Base-by-base conservation (phyloP, 2,113 vertebrate species). In the Grammomys dolichurus region DNA sequence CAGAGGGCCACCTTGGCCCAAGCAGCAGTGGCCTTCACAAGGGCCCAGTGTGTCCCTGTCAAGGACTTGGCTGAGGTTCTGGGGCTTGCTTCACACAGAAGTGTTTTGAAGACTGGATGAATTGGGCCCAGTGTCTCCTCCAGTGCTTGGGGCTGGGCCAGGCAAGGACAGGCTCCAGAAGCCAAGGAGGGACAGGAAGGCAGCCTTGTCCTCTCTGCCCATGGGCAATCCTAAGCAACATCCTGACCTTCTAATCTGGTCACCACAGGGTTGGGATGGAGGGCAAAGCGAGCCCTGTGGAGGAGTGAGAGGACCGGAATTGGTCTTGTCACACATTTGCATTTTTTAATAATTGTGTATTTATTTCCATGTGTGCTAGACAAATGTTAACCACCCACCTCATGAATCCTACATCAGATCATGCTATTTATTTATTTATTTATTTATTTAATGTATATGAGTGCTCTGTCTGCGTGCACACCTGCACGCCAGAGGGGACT, bases 51-150 rank as follows among this genome's bases (percentile, higher is more conserved):
- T 95, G 91, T 70, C 54, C 20, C 3, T 0, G 54, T 85, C 43
- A 0, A 28, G 75, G 63, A 24, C 2, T 26, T 65, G 95, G 94
- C 85, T 10, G 20, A 20, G 80, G 5, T 14, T 76, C 36, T 72
- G 60, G 81, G 80, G 90, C 78, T 46, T 0, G 20, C 43, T 2
- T 12, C 86, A 87, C 73, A 94, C 95, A 93, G 95, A 75, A 58
- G 87, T 36, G 54, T 96, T 87, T 95, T 95, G 90, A 95, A 78
- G 94, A 65, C 70, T 0, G 26, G 13, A 73, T 96, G 95, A 96
- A 95, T 94, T 1, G 77, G 54, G 89, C 58, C 60, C 93, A 90
- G 72, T 82, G 93, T 91, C 89, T 73, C 40, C 67, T 12, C 17
- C 84, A 51, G 54, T 94, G 7, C 48, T 46, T 65, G 9, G 89